Evolutionary conservation across 2,888 invertebrate species (phyloP).

Genomic region (Aleiodes leptofemur): DNA sequence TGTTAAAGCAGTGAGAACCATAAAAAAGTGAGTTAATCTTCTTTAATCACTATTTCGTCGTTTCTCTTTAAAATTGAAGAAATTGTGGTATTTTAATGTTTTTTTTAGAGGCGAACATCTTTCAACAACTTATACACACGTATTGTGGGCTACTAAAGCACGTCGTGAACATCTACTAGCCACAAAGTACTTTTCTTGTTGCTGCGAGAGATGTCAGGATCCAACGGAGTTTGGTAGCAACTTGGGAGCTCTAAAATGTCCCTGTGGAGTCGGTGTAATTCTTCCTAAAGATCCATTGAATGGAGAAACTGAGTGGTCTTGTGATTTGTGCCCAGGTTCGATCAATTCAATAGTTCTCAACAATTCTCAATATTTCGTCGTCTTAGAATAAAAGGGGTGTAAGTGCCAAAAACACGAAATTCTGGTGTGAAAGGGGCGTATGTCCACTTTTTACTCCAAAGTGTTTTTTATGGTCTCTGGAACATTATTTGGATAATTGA

Average conservation of each 20-base stretch:
- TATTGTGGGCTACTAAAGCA: slow-evolving; percentile 90
- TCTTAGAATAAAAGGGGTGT: too few relatives aligned
- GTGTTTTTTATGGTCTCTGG: too few relatives aligned
- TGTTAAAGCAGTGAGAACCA: slow-evolving; percentile 81
- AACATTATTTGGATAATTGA: too few relatives aligned
- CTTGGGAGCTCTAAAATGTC: slow-evolving; percentile 83
- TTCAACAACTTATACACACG: slow-evolving; percentile 91
- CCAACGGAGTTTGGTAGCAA: slow-evolving; percentile 88
- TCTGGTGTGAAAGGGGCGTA: too few relatives aligned
- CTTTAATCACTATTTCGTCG: not conserved
- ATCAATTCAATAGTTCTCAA: not conserved
- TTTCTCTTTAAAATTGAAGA: not conserved
- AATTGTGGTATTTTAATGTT: slow-evolving; percentile 5
- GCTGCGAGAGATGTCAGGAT: slow-evolving; percentile 85
- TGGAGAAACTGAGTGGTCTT: slow-evolving; percentile 85
- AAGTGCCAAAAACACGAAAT: too few relatives aligned
- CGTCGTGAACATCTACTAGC: slow-evolving; percentile 86
- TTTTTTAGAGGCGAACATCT: slow-evolving; percentile 82
- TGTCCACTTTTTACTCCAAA: too few relatives aligned
- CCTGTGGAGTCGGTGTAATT: slow-evolving; percentile 82
- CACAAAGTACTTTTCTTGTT: slow-evolving; percentile 88
- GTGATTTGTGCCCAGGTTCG: slow-evolving; percentile 81
- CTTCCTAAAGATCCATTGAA: slow-evolving; percentile 84
- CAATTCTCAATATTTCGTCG: too few relatives aligned
- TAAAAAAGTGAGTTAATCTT: slow-evolving; percentile 76